Evolutionary conservation across 2,797 vertebrate species (phyloP).

Genomic region (Poecilia gillii): DNA sequence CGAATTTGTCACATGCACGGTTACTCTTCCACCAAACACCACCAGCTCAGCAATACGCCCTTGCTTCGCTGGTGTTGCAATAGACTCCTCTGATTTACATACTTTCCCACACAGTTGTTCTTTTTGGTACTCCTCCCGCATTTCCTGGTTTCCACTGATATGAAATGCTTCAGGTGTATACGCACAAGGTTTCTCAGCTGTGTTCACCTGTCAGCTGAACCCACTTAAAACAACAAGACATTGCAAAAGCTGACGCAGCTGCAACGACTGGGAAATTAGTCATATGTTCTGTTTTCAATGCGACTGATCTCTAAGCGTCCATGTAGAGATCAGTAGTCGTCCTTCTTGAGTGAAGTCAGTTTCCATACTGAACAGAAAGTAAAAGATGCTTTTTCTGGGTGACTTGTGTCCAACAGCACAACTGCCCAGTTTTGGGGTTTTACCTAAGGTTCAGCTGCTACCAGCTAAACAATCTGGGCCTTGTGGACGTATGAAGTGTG

Average conservation of each 20-base stretch:
- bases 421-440: not conserved
- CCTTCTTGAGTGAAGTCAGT: not conserved
- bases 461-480: conserved; percentile 88
- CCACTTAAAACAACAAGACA: not conserved
- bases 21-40: conserved; percentile 2
- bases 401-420: conserved; percentile 6
- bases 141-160: conserved; percentile 20
- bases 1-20: conserved; percentile 15
- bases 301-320: not conserved
- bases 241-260: conserved; percentile 19
- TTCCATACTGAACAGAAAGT: not conserved
- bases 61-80: conserved; percentile 27
- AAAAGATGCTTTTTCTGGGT: conserved; percentile 16
- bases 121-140: not conserved
- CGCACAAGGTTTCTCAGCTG: not conserved
- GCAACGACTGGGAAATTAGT: conserved; percentile 14
- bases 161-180: conserved; percentile 15
- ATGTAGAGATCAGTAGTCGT: conserved; percentile 1
- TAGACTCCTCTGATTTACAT: conserved; percentile 6
- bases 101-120: conserved; percentile 27
- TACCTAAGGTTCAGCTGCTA: not conserved
- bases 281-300: conserved; percentile 14
- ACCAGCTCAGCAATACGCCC: conserved; percentile 13
- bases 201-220: conserved; percentile 18
- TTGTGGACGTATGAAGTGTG: conserved; percentile 78